Conservation (phyloP, 2,113 vertebrate genomes). For the Toxostoma redivivum region DNA sequence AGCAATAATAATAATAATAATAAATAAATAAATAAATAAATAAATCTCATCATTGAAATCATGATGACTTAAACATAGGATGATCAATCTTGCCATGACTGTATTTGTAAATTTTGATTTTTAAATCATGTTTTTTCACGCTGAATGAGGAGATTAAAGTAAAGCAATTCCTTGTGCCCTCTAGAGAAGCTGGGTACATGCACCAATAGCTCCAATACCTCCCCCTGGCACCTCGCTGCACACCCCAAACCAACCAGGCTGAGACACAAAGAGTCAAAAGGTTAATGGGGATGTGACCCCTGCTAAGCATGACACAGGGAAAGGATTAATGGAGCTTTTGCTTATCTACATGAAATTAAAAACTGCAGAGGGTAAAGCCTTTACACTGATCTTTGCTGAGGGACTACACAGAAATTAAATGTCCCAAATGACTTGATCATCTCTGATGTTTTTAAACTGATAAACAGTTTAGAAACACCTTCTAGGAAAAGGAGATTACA, state of each 20-base stretch:
- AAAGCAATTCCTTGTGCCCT: not conserved
- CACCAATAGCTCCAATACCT: not conserved
- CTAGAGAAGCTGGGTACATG: not conserved
- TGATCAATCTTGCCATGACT: not conserved
- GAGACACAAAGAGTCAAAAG: rapidly evolving
- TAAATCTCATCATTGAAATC: not conserved
- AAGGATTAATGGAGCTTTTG: not conserved
- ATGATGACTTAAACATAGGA: not conserved
- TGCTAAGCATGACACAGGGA: not conserved
- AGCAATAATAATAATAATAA: not conserved
- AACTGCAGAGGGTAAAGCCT: not conserved
- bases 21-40: not conserved
- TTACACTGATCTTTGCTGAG: not conserved
- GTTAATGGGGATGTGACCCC: not conserved
- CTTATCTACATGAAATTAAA: not conserved
- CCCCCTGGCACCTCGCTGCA: not conserved
- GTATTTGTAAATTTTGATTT: not conserved
- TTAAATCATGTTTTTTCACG: not conserved
- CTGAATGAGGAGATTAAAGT: not conserved
- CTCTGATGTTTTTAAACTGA: not conserved
- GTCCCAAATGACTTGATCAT: not conserved
- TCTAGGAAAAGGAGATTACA: not conserved
- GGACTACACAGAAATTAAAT: not conserved
- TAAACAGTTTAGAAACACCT: not conserved
- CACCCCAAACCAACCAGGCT: not conserved